A percentile compares a stretch with the other conserved stretches of the same genome.
Conservation (phyloP, 2,113 vertebrate species). For the Sterna hirundo region DNA sequence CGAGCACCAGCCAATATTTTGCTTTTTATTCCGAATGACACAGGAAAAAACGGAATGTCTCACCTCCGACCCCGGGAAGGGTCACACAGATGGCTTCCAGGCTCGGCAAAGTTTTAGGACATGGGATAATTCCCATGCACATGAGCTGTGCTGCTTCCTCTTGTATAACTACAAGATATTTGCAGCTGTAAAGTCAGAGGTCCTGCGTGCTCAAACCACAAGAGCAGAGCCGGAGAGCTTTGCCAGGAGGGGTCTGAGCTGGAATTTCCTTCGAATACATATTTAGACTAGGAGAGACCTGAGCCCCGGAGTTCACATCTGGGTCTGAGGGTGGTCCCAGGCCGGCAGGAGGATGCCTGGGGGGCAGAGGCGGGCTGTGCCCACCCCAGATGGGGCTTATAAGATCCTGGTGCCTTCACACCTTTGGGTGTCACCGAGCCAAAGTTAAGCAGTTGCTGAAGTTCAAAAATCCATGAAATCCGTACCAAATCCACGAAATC, state of each 20-base stretch:
- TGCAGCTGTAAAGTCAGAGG: constrained; percentile 47
- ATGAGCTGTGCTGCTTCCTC: background rate
- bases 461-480: background rate
- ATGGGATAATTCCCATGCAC: constrained; percentile 27
- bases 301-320: background rate
- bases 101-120: background rate
- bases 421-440: background rate
- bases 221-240: background rate
- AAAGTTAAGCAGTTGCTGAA: background rate
- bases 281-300: background rate
- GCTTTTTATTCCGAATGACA: background rate
- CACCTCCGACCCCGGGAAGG: background rate
- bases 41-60: constrained; percentile 39
- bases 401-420: accelerated
- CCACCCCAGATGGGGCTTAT: background rate
- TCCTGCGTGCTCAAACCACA: background rate
- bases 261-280: constrained; percentile 32
- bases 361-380: background rate
- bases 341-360: background rate
- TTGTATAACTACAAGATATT: background rate
- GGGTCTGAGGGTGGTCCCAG: background rate
- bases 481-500: background rate
- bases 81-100: constrained; percentile 50
- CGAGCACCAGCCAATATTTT: background rate
- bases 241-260: background rate